phyloP scores from a whole-genome alignment of 2,113 vertebrate species.

The Trematocara unimaculatum region DNA sequence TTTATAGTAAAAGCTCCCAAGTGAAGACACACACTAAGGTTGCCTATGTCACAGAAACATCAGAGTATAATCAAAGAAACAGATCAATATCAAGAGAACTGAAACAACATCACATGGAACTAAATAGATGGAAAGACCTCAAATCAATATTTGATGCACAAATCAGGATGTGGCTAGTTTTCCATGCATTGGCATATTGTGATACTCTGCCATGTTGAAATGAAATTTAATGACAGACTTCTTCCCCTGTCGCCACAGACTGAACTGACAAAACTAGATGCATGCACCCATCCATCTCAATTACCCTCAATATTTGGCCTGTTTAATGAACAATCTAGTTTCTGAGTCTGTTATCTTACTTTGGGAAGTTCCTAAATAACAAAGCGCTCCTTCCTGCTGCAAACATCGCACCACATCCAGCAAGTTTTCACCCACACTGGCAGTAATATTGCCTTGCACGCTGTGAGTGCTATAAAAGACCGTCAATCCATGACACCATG shows the following conservation, averaged over 20 bases:
- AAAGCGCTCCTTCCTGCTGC: background rate
- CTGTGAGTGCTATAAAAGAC: conserved; percentile 45
- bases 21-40: background rate
- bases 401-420: background rate
- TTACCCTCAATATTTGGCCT: background rate
- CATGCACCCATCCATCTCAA: background rate
- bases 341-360: background rate
- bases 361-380: background rate
- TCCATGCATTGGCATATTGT: background rate
- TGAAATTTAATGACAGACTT: background rate
- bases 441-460: conserved; percentile 23
- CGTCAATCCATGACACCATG: conserved; percentile 37
- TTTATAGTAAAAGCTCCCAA: background rate
- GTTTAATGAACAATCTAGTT: background rate
- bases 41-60: background rate
- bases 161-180: conserved; percentile 1
- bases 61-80: background rate
- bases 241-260: background rate
- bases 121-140: conserved; percentile 6
- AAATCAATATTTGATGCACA: conserved; percentile 17
- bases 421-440: conserved; percentile 28
- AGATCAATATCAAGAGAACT: conserved; percentile 29
- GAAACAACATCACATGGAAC: conserved; percentile 15
- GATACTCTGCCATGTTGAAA: background rate
- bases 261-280: background rate